Percentiles rank a stretch among this genome's conserved stretches.
Conservation (phyloP, 2,797 vertebrate species). For the Rhodeus uyekii region DNA sequence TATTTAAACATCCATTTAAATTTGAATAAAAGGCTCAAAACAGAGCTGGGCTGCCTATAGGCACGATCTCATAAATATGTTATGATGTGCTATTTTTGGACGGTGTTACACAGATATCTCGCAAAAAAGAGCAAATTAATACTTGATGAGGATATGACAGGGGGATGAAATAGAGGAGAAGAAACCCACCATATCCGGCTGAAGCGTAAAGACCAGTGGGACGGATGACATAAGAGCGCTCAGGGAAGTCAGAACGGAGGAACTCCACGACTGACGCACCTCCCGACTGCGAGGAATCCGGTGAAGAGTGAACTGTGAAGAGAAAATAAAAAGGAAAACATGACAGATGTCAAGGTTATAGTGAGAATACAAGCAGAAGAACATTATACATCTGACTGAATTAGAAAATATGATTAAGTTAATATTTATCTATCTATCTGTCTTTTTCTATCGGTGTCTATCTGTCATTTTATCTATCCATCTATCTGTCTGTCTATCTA, state of each 20-base stretch:
- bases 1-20: not conserved
- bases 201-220: conserved; percentile 78
- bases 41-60: conserved; percentile 21
- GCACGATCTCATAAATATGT: conserved; percentile 43
- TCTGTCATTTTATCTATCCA: not conserved
- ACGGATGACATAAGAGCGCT: conserved; percentile 66
- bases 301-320: conserved; percentile 82
- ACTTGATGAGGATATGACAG: conserved; percentile 14
- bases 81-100: conserved; percentile 36
- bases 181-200: conserved; percentile 89
- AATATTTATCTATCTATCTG: not conserved
- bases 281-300: conserved; percentile 90
- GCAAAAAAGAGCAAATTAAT: conserved; percentile 73
- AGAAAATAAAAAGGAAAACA: not conserved
- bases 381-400: not conserved
- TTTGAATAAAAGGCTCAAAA: conserved; percentile 28
- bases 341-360: not conserved
- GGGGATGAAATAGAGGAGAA: conserved; percentile 8
- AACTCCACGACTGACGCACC: conserved; percentile 89
- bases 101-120: conserved; percentile 12
- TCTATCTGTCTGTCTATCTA: not conserved
- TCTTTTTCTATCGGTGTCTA: not conserved
- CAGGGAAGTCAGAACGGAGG: conserved; percentile 82
- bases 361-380: not conserved
- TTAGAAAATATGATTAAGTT: not conserved